Base-by-base conservation (phyloP, 1,140 invertebrate genomes). In the Apolygus lucorum region DNA sequence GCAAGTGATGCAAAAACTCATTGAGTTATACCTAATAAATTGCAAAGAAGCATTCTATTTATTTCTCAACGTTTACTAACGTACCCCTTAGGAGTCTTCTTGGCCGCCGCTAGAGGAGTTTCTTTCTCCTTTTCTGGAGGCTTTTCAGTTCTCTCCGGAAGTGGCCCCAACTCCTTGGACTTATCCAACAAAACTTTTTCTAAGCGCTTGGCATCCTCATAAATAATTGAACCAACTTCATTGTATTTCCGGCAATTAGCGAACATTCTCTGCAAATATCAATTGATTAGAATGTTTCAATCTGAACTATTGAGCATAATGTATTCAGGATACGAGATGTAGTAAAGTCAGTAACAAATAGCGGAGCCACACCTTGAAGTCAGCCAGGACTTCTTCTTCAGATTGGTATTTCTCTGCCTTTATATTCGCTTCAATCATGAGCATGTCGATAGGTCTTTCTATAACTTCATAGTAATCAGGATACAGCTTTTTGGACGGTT, bases 391-490 rank as follows among this genome's bases (percentile, higher is more conserved):
- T 75, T 86, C 84, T 52, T 84, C 83, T 75, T 89, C 86, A 69
- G 74, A 83, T 68, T 81, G 78, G 78, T 91, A 87, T 64, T 85
- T 85, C 73, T 86, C 84, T 67, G 77, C 82, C 77, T 92, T 91
- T 62, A 97, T 96, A 80, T 96, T 96, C 21, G 85, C 81, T 76
- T 96, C 91, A 76, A 98, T 97, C 28, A 89, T 93, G 42, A 93
- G 84, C 89, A 98, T 94, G 78, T 98, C 95, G 70, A 98, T 96
- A 0, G 96, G 96, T 74, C 92, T 90, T 34, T 88, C 84, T 70
- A 98, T 98, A 0, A 98, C 88, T 54, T 94, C 88, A 80, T 97
- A 98, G 79, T 98, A 98, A 78, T 96, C 95, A 0, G 95, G 93
- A 80, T 98, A 98, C 22, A 95, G 81, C 78, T 96, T 96, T 76